These are phyloP conservation scores for Polyergus mexicanus DNA, from an alignment of 1,140 invertebrate species.

Conservation along the genomic window DNA sequence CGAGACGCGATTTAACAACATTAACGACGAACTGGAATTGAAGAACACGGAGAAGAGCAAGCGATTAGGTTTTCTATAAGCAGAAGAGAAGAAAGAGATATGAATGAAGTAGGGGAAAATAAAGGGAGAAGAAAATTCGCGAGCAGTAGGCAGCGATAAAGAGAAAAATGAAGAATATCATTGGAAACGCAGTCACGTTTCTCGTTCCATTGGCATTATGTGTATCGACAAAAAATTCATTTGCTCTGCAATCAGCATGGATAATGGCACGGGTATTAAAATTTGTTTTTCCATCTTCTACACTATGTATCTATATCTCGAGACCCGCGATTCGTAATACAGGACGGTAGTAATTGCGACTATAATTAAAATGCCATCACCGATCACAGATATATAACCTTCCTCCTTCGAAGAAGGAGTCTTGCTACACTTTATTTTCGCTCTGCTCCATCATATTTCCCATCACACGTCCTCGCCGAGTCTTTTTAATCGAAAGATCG, in stretches of 20 bases:
- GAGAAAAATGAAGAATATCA: neutral
- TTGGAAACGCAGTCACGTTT: neutral
- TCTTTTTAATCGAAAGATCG: slow-evolving; percentile 54
- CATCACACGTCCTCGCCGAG: neutral
- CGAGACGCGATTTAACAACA: slow-evolving; percentile 16
- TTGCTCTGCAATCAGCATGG: neutral
- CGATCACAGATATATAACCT: slow-evolving; percentile 30
- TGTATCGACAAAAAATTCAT: slow-evolving; percentile 34
- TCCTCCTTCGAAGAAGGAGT: slow-evolving; percentile 6
- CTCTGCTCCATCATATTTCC: neutral
- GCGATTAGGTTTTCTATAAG: no score
- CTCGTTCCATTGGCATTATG: slow-evolving; percentile 5
- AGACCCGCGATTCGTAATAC: neutral
- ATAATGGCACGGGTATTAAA: neutral
- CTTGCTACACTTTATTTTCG: slow-evolving; percentile 1
- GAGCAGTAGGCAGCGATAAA: no score
- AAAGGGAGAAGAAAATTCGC: slow-evolving; percentile 23
- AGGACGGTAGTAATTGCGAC: neutral
- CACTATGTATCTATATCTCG: neutral
- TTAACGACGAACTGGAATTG: slow-evolving; percentile 28
- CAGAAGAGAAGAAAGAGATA: neutral
- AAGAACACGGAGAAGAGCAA: neutral
- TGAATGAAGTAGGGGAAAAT: neutral
- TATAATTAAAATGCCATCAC: slow-evolving; percentile 53
- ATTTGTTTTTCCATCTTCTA: slow-evolving; percentile 38